Base-by-base conservation (phyloP, 2,797 vertebrate genomes). In the Oceanodroma leucorhoa region DNA sequence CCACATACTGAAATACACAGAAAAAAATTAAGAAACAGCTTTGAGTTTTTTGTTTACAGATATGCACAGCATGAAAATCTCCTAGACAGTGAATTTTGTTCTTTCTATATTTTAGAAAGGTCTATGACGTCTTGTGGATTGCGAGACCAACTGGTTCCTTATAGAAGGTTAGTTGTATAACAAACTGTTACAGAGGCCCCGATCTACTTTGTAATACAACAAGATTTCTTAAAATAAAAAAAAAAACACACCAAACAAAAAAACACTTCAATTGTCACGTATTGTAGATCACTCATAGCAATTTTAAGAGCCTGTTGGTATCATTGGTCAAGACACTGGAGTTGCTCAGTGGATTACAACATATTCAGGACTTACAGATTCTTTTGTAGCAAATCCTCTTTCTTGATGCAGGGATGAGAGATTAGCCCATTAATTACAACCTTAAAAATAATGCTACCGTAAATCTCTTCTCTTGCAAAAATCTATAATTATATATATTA, bases 371-470 rank as follows among this genome's bases (percentile, higher is more conserved):
- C 0, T 78, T 62, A 55, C 1, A 71, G 57, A 90, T 73, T 81
- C 75, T 70, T 70, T 57, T 45, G n/a, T 40, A 81, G 61, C 10
- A 95, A 90, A 93, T 75, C 32, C 72, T 83, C 60, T 79, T 91
- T 90, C n/a, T 70, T 81, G 36, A 70, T 53, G 6, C 18, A 86
- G 29, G 43, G 30, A 91, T 81, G 57, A 64, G 34, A 77, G 48
- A 85, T 80, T 55, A 94, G 26, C 24, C 36, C 5, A 71, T 79
- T 87, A 91, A 91, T 89, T 81, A 53, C 34, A 93, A 83, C 40
- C 40, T 61, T 90, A 72, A 83, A 82, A 87, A 89, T 77, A 87
- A 87, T 38, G 19, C 10, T 40, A 38, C 34, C 8, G 13, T 82
- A 75, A 84, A 65, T 67, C 3, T 71, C 19, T 83, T 60, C 20